Base-by-base conservation (phyloP, 2,113 vertebrate species). In the Rhizomys pruinosus region DNA sequence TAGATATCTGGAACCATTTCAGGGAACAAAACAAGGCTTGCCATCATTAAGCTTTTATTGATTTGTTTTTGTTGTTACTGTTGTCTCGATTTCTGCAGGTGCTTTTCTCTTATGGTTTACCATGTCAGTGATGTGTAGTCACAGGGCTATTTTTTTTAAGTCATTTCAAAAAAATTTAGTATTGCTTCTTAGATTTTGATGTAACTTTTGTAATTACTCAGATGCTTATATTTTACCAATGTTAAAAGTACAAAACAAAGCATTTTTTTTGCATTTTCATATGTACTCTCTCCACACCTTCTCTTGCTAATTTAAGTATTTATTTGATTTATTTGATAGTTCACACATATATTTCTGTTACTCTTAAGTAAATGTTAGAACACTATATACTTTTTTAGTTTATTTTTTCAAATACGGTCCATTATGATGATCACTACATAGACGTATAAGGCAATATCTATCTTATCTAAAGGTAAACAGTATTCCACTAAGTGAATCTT, bases 131-230 rank as follows among this genome's bases (percentile, higher is more conserved):
- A 78, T 81, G 0, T 88, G 0, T 15, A 20, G n/a, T n/a, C 23
- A 71, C 5, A 68, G 72, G 23, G 66, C 11, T 72, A 25, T 47
- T 81, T 78, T 57, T 71, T 66, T 89, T 63, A 84, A 85, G 84
- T 66, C 39, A 72, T 55, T 63, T 80, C 13, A n/a, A 71, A 61
- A 39, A 29, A 2, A 63, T 87, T 64, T 78, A 61, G 29, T 4
- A 73, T 92, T 78, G 66, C 25, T 88, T 66, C 42, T 79, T 93
- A 82, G 32, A 72, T 77, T 91, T 89, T 44, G 12, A 71, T 73
- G 78, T 84, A 32, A 71, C 15, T 44, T 89, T 92, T 89, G 32
- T 55, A 64, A 84, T 68, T 29, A 63, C 68, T 63, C 87, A 91
- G 71, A 76, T 23, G 81, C 66, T 91, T 86, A 74, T 37, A 63